A percentile compares a stretch with the other conserved stretches of the same genome.
phyloP scores from a whole-genome alignment of 2,797 vertebrate species.

The Triplophysa yarkandensis region DNA sequence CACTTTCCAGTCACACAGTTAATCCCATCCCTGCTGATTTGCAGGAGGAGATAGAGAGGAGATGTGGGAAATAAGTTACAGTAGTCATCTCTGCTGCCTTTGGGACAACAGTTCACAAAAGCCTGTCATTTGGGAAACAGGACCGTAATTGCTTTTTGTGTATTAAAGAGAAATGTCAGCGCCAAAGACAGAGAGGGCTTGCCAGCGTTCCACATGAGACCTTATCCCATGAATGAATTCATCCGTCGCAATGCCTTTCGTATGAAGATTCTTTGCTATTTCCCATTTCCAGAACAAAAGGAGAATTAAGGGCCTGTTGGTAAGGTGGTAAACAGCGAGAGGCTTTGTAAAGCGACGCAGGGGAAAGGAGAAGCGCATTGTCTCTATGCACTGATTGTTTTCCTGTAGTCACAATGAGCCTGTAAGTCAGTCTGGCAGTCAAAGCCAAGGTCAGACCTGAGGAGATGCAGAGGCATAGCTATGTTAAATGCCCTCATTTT shows the following conservation, averaged over 20 bases:
- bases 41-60: slow-evolving; percentile 29
- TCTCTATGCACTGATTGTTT: slow-evolving; percentile 42
- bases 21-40: slow-evolving; percentile 43
- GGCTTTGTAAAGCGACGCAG: slow-evolving; percentile 28
- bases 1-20: slow-evolving; percentile 29
- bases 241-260: slow-evolving; percentile 28
- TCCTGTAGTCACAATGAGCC: slow-evolving; percentile 36
- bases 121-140: slow-evolving; percentile 40
- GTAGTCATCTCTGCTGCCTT: slow-evolving; percentile 26
- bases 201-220: slow-evolving; percentile 45
- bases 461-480: slow-evolving; percentile 16
- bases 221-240: slow-evolving; percentile 47
- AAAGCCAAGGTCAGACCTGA: slow-evolving; percentile 50
- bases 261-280: slow-evolving; percentile 42
- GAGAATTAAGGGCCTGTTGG: slow-evolving; percentile 49
- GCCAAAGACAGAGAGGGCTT: slow-evolving; percentile 38
- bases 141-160: slow-evolving; percentile 53
- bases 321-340: slow-evolving; percentile 39
- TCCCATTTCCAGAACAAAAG: slow-evolving; percentile 52
- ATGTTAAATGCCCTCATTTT: slow-evolving; percentile 44
- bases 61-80: slow-evolving; percentile 52
- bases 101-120: slow-evolving; percentile 49
- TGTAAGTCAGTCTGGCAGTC: slow-evolving; percentile 45
- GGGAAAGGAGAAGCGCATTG: slow-evolving; percentile 34
- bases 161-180: slow-evolving; percentile 40